Evolutionary conservation across 1,140 invertebrate genomes (phyloP), one percentile per base, ranked within the genome.

Genomic region (Babylonia areolata): DNA sequence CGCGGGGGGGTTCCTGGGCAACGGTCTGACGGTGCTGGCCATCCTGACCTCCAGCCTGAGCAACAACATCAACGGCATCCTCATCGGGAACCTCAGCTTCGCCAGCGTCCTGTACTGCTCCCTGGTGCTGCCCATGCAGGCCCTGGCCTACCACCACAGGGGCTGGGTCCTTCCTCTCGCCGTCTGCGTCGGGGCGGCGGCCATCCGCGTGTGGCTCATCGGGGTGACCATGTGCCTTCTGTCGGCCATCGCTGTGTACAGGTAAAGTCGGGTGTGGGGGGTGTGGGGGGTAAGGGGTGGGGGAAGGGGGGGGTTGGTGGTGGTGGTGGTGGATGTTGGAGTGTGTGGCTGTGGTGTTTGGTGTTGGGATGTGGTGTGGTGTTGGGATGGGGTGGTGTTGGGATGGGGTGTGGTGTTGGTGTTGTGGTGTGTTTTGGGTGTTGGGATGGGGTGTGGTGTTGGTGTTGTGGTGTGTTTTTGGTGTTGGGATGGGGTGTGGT

Each of bases 51-150:
- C 90, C 42, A 90, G 89, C 69, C 86, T 93, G 12, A 83, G 89
- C 35, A 90, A 84, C 79, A 91, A 91, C 64, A 87, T 93, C 23
- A 93, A 93, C 88, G 91, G 92, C 58, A 90, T 93, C 77, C 85
- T 93, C 17, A 93, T 93, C 79, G 91, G 92, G 17, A 91, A 91
- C 86, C 88, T 91, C 75, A 93, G 92, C 84, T 80, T 91, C 64
- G 90, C 90, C 31, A 90, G 90, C 85, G 89, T 90, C 64, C 51
- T 92, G 35, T 93, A 93, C 82, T 92, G 90, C 79, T 75, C 84
- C 15, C 37, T 92, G 0, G 89, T 93, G 35, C 83, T 93, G 51
- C 88, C 92, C 28, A 77, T 92, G 75, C 92, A 93, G 73, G 91
- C 92, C 5, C 86, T 90, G 9, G 86, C 90, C 35, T 93, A 90